Percentiles rank a stretch among this genome's conserved stretches.
Conservation (phyloP, 35 echinoderm and acorn worm species). For the Heliocidaris tuberculata region DNA sequence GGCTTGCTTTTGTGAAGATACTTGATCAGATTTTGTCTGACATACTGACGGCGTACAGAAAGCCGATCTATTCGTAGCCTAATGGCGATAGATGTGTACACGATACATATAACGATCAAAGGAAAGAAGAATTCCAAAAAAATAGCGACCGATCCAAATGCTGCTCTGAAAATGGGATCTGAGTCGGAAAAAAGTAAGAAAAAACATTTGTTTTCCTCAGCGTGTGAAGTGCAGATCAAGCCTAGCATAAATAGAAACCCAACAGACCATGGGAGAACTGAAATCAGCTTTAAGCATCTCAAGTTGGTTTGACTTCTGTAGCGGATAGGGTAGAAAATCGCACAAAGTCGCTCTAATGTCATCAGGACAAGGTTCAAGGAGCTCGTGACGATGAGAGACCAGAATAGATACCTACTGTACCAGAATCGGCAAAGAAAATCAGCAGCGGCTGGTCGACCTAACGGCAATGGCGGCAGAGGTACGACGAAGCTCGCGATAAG, state of each 20-base stretch:
- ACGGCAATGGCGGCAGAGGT: neutral
- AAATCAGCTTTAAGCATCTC: neutral
- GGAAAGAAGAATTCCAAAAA: conserved; percentile 39
- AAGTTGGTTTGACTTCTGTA: neutral
- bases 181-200: neutral
- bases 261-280: neutral
- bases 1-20: neutral
- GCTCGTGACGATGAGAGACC: conserved; percentile 56
- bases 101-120: conserved; percentile 39
- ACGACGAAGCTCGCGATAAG: conserved; percentile 42
- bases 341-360: conserved; percentile 62
- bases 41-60: neutral
- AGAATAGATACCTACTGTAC: conserved; percentile 62
- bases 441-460: neutral
- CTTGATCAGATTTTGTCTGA: neutral
- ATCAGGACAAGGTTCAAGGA: conserved; percentile 61
- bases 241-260: neutral
- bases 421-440: conserved; percentile 59
- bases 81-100: conserved; percentile 22
- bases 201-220: neutral
- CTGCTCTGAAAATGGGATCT: neutral
- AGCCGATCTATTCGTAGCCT: no score
- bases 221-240: neutral
- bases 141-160: neutral
- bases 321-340: conserved; percentile 49